Evolutionary conservation across 2,797 vertebrate genomes (phyloP).

Genomic region (Sebastes trivittatus): DNA sequence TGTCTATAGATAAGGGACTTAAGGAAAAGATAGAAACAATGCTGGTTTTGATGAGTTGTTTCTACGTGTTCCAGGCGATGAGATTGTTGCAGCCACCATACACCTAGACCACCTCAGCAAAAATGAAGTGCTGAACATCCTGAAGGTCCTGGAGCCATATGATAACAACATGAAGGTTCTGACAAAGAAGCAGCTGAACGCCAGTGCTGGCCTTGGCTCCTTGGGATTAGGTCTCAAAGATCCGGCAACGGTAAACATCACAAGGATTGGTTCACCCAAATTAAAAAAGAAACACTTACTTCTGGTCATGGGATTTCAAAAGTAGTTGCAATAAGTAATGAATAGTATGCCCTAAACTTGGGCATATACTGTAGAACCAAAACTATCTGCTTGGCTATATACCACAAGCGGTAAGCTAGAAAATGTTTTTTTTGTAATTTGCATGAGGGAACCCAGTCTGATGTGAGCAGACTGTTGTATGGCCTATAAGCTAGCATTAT

Average conservation of each 20-base stretch:
- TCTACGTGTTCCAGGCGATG: constrained; percentile 67
- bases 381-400: background rate
- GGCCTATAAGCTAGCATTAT: background rate
- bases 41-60: background rate
- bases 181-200: constrained; percentile 71
- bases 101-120: constrained; percentile 79
- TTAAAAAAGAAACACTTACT: background rate
- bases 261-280: background rate
- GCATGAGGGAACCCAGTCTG: background rate
- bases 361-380: background rate
- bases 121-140: constrained; percentile 71
- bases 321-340: background rate
- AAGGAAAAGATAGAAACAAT: background rate
- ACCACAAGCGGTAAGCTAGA: background rate
- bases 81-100: constrained; percentile 82
- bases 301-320: background rate
- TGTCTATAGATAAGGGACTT: background rate
- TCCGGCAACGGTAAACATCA: constrained; percentile 45
- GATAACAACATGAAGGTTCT: constrained; percentile 79
- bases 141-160: constrained; percentile 80
- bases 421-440: background rate
- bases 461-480: background rate
- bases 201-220: constrained; percentile 31
- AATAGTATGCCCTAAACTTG: no score
- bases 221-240: constrained; percentile 38